phyloP scores from a whole-genome alignment of 2,113 vertebrate species.

The Henicopernis longicauda region DNA sequence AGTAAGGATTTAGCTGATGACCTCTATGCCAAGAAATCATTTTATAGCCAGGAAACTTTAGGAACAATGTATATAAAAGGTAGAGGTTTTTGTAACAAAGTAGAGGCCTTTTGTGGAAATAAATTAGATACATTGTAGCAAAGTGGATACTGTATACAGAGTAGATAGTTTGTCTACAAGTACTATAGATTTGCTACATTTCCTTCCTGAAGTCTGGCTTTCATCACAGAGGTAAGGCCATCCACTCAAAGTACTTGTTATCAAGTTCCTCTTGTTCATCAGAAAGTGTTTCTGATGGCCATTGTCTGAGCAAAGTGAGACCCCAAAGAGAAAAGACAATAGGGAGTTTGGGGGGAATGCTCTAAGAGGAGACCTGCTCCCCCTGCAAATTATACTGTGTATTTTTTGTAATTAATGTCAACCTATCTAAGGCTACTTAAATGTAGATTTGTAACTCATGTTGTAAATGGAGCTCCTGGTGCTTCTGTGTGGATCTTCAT shows the following conservation, averaged over 20 bases:
- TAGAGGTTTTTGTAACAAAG: too few species aligned
- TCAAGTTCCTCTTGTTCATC: too few species aligned
- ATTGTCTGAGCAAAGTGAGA: too few species aligned
- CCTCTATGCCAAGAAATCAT: background rate
- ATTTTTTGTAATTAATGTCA: background rate
- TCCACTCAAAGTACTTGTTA: background rate
- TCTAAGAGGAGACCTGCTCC: background rate
- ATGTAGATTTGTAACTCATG: too few species aligned
- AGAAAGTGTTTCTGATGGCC: background rate
- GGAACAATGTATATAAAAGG: background rate
- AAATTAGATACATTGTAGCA: background rate
- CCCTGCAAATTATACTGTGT: background rate
- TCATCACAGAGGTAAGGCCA: accelerated
- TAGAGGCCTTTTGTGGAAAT: too few species aligned
- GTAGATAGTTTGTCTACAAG: background rate
- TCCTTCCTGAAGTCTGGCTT: too few species aligned
- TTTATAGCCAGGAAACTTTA: background rate
- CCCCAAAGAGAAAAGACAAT: background rate
- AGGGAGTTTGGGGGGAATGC: background rate
- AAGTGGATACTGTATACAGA: background rate
- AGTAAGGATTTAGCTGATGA: background rate
- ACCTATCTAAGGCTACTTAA: background rate
- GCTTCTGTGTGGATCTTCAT: background rate
- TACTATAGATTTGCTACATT: background rate
- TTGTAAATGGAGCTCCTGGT: background rate